Conservation (phyloP, 1,140 invertebrate species). For the Drosophila biarmipes region DNA sequence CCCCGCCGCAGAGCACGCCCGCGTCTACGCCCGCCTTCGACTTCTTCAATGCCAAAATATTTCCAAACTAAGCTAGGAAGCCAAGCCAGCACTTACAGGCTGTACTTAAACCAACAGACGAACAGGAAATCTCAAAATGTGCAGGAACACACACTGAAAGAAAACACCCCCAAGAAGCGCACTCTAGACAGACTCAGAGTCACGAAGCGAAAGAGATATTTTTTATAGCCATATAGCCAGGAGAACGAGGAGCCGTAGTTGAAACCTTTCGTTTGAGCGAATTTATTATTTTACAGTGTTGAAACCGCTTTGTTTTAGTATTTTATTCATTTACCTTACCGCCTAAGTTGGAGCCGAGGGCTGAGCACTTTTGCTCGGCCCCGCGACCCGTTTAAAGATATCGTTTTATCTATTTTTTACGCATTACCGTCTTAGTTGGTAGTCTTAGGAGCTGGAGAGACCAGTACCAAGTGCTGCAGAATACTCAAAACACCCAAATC, state of each 20-base stretch:
- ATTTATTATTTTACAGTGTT: constrained; percentile 74
- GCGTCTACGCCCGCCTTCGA: constrained; percentile 61
- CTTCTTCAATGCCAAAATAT: constrained; percentile 79
- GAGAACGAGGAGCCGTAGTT: constrained; percentile 8
- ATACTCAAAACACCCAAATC: constrained; percentile 59
- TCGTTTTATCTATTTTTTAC: constrained; percentile 45
- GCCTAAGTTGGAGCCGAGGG: constrained; percentile 42
- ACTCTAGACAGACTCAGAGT: constrained; percentile 42
- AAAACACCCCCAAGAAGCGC: constrained; percentile 19
- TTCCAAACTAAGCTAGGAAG: constrained; percentile 57
- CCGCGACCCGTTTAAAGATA: constrained; percentile 16
- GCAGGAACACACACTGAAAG: constrained; percentile 64
- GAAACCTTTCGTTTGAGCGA: constrained; percentile 77
- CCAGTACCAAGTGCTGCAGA: constrained; percentile 79
- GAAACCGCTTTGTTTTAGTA: constrained; percentile 55
- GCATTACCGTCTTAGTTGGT: constrained; percentile 35
- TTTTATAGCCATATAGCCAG: constrained; percentile 64
- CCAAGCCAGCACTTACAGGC: constrained; percentile 65
- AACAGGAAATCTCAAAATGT: constrained; percentile 70
- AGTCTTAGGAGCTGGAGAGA: constrained; percentile 44
- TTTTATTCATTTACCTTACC: constrained; percentile 53
- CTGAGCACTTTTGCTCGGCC: constrained; percentile 22
- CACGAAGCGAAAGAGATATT: constrained; percentile 47
- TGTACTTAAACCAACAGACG: constrained; percentile 69
- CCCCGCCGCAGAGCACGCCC: constrained; percentile 43